phyloP scores from a whole-genome alignment of 2,888 invertebrate genomes.

The Ashinkailepas kermadecensis region DNA sequence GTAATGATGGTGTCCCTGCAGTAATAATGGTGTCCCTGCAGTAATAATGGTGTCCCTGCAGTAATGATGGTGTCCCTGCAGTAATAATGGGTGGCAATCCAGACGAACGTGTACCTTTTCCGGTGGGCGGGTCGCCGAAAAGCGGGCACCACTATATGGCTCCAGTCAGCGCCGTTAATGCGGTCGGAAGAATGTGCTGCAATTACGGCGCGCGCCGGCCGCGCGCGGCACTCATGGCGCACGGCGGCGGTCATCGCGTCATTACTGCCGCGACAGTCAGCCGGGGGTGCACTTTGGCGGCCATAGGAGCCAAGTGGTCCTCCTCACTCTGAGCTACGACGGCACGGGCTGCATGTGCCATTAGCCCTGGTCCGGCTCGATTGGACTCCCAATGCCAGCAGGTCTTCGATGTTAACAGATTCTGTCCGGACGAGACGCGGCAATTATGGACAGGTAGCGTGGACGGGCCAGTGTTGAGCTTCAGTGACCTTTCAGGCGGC shows the following conservation, averaged over 20 bases:
- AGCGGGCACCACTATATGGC: background rate
- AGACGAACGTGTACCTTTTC: background rate
- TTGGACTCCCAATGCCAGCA: no score
- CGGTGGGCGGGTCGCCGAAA: background rate
- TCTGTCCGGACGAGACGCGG: no score
- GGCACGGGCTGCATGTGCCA: no score
- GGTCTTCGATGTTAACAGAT: no score
- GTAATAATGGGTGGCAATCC: background rate
- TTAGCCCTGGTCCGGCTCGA: no score
- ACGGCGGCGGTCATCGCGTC: background rate
- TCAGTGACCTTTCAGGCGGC: no score
- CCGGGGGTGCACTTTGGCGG: background rate
- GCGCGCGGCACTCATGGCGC: conserved; percentile 3
- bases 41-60: background rate
- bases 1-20: background rate
- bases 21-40: background rate
- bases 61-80: background rate
- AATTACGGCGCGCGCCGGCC: background rate
- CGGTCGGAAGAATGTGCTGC: background rate
- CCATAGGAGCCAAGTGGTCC: background rate
- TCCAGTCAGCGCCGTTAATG: background rate
- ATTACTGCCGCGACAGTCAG: background rate
- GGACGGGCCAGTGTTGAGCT: no score
- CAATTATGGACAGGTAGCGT: no score
- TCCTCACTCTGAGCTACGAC: no score